A percentile compares a stretch with the other conserved stretches of the same genome.
phyloP scores from a whole-genome alignment of 2,113 vertebrate species.

The Atherinomorus stipes region DNA sequence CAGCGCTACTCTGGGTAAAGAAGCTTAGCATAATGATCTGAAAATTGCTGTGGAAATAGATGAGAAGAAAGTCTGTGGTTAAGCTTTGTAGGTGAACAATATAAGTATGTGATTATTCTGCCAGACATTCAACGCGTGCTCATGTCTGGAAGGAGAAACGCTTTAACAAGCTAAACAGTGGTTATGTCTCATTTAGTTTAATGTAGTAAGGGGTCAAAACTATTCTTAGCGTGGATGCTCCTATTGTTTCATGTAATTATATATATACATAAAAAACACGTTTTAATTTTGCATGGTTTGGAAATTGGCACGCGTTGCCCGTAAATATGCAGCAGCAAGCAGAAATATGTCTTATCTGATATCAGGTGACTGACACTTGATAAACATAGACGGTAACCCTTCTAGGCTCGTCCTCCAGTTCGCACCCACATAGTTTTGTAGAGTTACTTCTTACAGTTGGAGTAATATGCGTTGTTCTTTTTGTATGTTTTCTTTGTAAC shows the following conservation, averaged over 20 bases:
- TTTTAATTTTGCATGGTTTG: background rate
- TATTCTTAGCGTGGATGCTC: background rate
- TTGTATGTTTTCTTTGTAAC: too few relatives aligned
- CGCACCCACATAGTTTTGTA: background rate
- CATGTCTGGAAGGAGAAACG: slow-evolving; percentile 22
- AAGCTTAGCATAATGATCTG: background rate
- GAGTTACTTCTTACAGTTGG: too few relatives aligned
- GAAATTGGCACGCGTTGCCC: background rate
- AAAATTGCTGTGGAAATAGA: slow-evolving; percentile 26
- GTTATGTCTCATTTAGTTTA: slow-evolving; percentile 20
- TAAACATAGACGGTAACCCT: background rate
- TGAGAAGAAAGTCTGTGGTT: slow-evolving; percentile 41
- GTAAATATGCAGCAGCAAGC: slow-evolving; percentile 14
- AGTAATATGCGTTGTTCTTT: too few relatives aligned
- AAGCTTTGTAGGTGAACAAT: slow-evolving; percentile 31
- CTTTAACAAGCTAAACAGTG: slow-evolving; percentile 15
- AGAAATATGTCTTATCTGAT: background rate
- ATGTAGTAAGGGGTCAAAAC: background rate
- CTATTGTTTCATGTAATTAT: slow-evolving; percentile 14
- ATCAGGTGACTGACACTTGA: background rate
- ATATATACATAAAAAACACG: background rate
- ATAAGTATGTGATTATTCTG: slow-evolving; percentile 40
- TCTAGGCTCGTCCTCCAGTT: background rate
- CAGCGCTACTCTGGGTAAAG: slow-evolving; percentile 6
- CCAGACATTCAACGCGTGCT: slow-evolving; percentile 24